Evolutionary conservation across 2,797 vertebrate genomes (phyloP), one percentile per base, ranked within the genome.

Genomic region (Sebastes iracundus): DNA sequence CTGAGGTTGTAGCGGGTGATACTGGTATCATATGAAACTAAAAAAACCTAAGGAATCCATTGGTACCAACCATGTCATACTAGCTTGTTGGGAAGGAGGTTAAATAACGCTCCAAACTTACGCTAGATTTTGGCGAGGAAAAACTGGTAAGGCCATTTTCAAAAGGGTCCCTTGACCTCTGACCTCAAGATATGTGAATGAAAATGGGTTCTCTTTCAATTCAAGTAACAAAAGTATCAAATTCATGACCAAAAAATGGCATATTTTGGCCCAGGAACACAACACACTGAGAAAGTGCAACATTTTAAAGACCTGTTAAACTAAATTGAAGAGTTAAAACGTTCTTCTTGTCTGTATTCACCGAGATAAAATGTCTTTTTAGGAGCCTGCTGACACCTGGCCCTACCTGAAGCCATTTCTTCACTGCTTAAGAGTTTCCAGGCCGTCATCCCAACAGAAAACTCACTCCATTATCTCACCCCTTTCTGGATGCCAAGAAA

Each of bases 361-460:
- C 4, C 33, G 7, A 7, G 9, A 73, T 74, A 74, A 81, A 68
- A 46, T 27, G 27, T 30, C 10, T n/a, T 38, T 75, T 53, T 11
- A 78, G 38, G 61, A 35, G 58, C 33, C 35, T 33, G 72, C 52
- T 32, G 42, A 87, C 58, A 84, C 75, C 83, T 81, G 49, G 38
- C 52, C 27, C 38, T 55, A 66, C 82, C 28, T 60, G 25, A 3
- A 27, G n/a, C 63, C 28, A 84, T 84, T 77, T 86, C 83, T 83
- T 86, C 86, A 89, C 12, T 73, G 72, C 61, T 23, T 6, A 69
- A 46, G 77, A 70, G 59, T 82, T 87, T 89, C 84, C 86, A 87
- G 78, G 75, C 73, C 5, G 12, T 53, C 27, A 67, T 7, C 35
- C 42, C 33, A 35, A 76, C 28, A 77, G 62, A 80, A 66, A 68